These are phyloP conservation scores for Drosophila antonietae DNA, from an alignment of 2,888 invertebrate genomes.

Conservation along the genomic window DNA sequence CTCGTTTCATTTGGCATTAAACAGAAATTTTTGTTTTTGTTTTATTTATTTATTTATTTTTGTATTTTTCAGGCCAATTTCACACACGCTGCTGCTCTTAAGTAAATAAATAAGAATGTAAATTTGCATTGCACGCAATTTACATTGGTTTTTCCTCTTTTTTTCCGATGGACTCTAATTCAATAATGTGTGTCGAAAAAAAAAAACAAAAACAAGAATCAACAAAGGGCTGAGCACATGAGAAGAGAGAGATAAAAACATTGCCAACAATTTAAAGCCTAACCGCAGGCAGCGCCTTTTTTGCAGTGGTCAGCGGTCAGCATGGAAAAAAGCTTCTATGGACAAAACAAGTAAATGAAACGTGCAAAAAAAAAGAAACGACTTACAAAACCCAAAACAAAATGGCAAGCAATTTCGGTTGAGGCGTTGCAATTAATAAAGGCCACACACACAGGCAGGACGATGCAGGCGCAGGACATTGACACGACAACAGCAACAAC, in stretches of 20 bases:
- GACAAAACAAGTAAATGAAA: conserved; percentile 21
- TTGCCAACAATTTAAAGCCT: conserved; percentile 70
- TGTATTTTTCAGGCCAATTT: background rate
- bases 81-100: background rate
- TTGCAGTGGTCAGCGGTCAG: conserved; percentile 50
- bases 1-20: background rate
- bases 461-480: conserved; percentile 59
- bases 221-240: conserved; percentile 7
- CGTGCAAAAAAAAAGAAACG: conserved; percentile 20
- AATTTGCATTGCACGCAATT: conserved; percentile 1
- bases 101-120: conserved; percentile 10
- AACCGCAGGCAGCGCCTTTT: conserved; percentile 68
- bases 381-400: conserved; percentile 45
- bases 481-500: conserved; percentile 55
- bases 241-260: conserved; percentile 39
- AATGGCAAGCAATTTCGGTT: conserved; percentile 71
- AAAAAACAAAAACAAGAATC: conserved; percentile 1
- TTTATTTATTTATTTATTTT: background rate
- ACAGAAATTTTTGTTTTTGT: no score
- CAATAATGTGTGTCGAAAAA: conserved; percentile 54
- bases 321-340: conserved; percentile 25
- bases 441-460: conserved; percentile 43
- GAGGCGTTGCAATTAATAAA: conserved; percentile 80
- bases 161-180: conserved; percentile 55
- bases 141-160: background rate